These are phyloP conservation scores for Leptopilina clavipes DNA, from an alignment of 1,140 invertebrate genomes.

Conservation along the genomic window DNA sequence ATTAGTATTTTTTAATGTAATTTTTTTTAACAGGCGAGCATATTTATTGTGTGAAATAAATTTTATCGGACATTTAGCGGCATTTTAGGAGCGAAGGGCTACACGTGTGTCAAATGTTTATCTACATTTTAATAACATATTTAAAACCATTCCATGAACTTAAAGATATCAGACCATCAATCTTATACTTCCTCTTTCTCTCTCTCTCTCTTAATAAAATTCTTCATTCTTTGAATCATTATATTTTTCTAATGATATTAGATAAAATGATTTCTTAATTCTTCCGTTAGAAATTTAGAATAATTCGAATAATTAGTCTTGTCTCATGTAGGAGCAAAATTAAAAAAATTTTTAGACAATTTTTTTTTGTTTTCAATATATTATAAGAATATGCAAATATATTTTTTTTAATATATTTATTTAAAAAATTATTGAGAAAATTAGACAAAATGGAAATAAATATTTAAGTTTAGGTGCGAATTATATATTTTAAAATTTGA, in stretches of 20 bases:
- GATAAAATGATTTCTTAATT: constrained; percentile 5
- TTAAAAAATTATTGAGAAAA: too few species aligned
- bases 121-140: not conserved
- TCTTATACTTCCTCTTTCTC: not conserved
- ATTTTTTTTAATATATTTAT: too few species aligned
- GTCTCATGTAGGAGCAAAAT: not conserved
- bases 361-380: too few species aligned
- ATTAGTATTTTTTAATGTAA: not conserved
- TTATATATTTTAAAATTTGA: too few species aligned
- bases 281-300: not conserved
- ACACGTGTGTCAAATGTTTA: constrained; percentile 10
- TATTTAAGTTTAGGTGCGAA: too few species aligned
- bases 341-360: not conserved
- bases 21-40: not conserved
- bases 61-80: not conserved
- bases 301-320: not conserved
- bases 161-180: not conserved
- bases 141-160: not conserved
- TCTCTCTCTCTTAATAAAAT: not conserved
- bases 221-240: not conserved
- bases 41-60: not conserved
- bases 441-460: too few species aligned
- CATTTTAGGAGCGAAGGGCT: not conserved
- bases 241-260: not conserved
- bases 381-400: too few species aligned